These are phyloP conservation scores for Nectonema munidae DNA, from an alignment of 2,888 invertebrate genomes.

Conservation along the genomic window DNA sequence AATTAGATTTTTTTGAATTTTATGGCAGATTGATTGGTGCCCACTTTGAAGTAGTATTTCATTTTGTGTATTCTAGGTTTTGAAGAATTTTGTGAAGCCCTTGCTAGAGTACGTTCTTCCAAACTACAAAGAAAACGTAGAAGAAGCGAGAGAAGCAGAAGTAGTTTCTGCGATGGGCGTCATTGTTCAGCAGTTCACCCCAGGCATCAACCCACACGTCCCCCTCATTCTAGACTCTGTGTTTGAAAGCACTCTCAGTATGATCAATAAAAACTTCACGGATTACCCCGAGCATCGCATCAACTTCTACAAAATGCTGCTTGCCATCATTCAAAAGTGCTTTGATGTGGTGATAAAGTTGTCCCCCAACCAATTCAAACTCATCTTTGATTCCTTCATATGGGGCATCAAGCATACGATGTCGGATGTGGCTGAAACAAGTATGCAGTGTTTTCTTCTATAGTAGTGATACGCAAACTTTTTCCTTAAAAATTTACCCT, in stretches of 20 bases:
- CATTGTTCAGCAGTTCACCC: slow-evolving; percentile 51
- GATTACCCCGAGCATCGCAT: slow-evolving; percentile 93
- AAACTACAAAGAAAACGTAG: slow-evolving; percentile 80
- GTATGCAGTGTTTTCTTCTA: slow-evolving; percentile 30
- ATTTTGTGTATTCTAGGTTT: slow-evolving; percentile 30
- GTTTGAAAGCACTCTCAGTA: slow-evolving; percentile 51
- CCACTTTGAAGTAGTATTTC: too few species aligned
- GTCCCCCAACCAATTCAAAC: slow-evolving; percentile 75
- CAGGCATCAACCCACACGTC: slow-evolving; percentile 52
- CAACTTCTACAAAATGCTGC: slow-evolving; percentile 68
- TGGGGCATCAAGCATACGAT: slow-evolving; percentile 99
- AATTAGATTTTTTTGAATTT: too few species aligned
- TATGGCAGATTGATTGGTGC: too few species aligned
- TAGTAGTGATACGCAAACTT: too few species aligned
- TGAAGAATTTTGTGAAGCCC: slow-evolving; percentile 88
- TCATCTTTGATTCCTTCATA: slow-evolving; percentile 86
- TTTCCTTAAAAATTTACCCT: too few species aligned
- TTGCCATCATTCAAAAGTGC: slow-evolving; percentile 39
- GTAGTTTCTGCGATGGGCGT: slow-evolving; percentile 78
- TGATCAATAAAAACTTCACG: slow-evolving; percentile 44
- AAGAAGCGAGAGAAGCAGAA: slow-evolving; percentile 81
- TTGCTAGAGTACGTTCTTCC: slow-evolving; percentile 71
- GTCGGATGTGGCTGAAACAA: slow-evolving; percentile 92
- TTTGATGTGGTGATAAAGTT: slow-evolving; percentile 55
- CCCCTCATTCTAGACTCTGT: slow-evolving; percentile 96